Percentiles rank a stretch among this genome's conserved stretches.
These are phyloP conservation scores for Eudorcas thomsonii DNA, from an alignment of 2,113 vertebrate species.

Conservation along the genomic window DNA sequence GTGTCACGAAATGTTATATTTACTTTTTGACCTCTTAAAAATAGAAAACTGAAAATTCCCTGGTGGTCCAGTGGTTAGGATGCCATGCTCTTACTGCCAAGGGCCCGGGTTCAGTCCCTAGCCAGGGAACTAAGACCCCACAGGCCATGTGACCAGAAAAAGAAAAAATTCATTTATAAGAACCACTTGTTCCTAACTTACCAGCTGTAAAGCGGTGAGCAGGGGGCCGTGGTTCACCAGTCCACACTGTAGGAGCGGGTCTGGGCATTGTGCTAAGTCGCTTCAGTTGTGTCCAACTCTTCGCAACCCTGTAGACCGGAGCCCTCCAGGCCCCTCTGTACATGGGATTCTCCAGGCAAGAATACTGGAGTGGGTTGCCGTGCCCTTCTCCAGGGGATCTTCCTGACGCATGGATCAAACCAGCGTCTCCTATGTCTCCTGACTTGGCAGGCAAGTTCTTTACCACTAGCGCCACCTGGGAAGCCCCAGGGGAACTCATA, in stretches of 20 bases:
- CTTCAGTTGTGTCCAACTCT: not conserved
- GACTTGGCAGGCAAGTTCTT: not conserved
- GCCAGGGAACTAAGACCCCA: not conserved
- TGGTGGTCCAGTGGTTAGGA: not conserved
- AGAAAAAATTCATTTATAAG: not conserved
- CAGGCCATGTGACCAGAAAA: not conserved
- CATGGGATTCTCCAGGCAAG: not conserved
- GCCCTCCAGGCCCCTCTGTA: not conserved
- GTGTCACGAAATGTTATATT: not conserved
- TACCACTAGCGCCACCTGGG: not conserved
- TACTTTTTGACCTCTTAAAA: not conserved
- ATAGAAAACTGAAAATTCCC: not conserved
- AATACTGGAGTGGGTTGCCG: not conserved
- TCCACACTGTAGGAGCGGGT: not conserved
- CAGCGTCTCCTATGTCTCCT: not conserved
- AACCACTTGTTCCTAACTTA: not conserved
- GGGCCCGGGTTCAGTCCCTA: rapidly evolving
- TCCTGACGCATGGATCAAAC: not conserved
- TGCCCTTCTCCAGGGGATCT: not conserved
- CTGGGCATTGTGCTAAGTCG: not conserved
- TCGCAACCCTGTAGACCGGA: rapidly evolving
- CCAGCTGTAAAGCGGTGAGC: not conserved
- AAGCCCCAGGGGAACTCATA: not conserved
- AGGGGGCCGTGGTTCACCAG: not conserved
- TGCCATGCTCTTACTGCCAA: not conserved